Base-by-base conservation (phyloP, 2,888 invertebrate species). In the Cylindroiulus punctatus region DNA sequence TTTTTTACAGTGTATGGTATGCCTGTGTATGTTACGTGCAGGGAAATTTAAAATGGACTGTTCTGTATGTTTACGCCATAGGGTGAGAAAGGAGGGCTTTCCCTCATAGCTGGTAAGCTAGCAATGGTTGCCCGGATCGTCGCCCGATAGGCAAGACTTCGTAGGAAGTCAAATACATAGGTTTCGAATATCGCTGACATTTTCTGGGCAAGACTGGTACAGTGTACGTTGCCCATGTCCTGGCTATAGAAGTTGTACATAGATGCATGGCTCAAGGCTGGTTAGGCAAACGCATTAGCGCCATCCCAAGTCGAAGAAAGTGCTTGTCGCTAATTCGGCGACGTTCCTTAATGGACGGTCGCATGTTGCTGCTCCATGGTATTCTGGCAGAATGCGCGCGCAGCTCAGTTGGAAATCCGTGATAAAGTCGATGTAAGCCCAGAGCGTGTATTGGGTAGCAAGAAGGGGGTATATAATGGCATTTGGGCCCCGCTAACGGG, bases 391-490 rank as follows among this genome's bases (percentile, higher is more conserved):
- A 47, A 17, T 47, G 47, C 47, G 19, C 19, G 19, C 19, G 19
- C 47, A 19, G 47, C 47, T 47, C 47, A 47, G 47, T 47, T 19
- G 47, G 47, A 47, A 47, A n/a, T 47, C 47, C 47, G 47, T 4
- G 47, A 47, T 47, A 47, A 47, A 47, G 47, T 47, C 47, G 47
- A 47, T 47, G 47, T 47, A 47, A 47, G 47, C 47, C 47, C 47
- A 47, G 19, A 47, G 52, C 52, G 84, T 44, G 84, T 26, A 44
- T 84, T 84, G 84, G 32, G 26, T 81, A 32, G 26, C 81, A 81
- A 81, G 81, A 81, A 81, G 81, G 26, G 81, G 81, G 32, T 32
- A 81, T 81, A 32, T 81, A 81, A 81, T 32, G 81, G 30, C 32
- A 81, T 81, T 81, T 81, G 81, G 14, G 32, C 81, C 81, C 81